phyloP scores from a whole-genome alignment of 2,797 vertebrate species.

The Lophotriccus pileatus region DNA sequence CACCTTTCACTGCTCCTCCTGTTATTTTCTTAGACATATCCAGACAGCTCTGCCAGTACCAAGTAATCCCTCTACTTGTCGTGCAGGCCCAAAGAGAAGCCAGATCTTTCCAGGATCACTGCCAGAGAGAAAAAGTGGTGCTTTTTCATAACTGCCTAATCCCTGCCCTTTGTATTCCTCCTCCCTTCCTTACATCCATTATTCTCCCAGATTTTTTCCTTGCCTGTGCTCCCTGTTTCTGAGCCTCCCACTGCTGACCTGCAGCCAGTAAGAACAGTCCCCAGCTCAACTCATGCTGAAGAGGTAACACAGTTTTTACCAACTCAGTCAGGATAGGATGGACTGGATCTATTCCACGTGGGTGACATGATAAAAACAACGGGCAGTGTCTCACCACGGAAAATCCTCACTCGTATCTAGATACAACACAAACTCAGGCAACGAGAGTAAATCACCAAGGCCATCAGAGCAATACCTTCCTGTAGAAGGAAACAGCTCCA shows the following conservation, averaged over 20 bases:
- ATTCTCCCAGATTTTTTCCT: background rate
- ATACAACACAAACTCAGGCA: background rate
- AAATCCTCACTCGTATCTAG: background rate
- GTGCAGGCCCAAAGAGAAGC: background rate
- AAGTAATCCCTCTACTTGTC: background rate
- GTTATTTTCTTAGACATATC: background rate
- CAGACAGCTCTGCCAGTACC: background rate
- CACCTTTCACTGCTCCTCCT: background rate
- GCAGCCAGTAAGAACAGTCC: background rate
- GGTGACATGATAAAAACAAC: background rate
- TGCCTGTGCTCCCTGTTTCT: background rate
- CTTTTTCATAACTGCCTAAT: background rate
- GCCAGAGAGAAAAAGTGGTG: background rate
- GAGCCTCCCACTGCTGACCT: background rate
- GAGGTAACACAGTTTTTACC: background rate
- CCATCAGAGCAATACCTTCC: background rate
- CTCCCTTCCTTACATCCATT: background rate
- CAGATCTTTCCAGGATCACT: background rate
- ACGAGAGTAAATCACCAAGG: background rate
- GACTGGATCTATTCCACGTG: background rate
- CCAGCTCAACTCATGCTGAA: background rate
- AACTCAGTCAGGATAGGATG: background rate
- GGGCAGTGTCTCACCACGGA: background rate
- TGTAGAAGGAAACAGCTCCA: background rate
- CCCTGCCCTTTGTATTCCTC: background rate